A percentile compares a stretch with the other conserved stretches of the same genome.
Evolutionary conservation across 1,140 invertebrate genomes (phyloP).

Genomic region (Hyles euphorbiae): DNA sequence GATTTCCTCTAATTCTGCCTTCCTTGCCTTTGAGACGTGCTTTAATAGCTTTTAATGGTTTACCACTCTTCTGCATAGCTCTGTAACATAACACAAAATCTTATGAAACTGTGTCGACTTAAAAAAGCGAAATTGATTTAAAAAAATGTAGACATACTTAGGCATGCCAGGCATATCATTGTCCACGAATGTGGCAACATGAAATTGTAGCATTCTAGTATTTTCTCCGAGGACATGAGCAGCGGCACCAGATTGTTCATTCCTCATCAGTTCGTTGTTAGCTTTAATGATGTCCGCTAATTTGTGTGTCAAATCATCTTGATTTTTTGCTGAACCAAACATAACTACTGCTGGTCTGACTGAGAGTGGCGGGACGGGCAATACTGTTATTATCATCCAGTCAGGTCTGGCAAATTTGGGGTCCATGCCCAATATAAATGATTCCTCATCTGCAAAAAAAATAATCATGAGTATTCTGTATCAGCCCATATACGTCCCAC

Average conservation of each 20-base stretch:
- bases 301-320: conserved; percentile 99
- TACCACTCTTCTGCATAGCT: conserved; percentile 99
- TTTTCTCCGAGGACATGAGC: conserved; percentile 98
- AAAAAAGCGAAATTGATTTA: too few species aligned
- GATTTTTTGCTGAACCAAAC: conserved; percentile 98
- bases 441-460: conserved; percentile 90
- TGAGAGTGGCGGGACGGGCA: conserved; percentile 97
- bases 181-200: conserved; percentile 98
- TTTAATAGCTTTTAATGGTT: conserved; percentile 98
- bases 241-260: conserved; percentile 97
- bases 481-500: too few species aligned
- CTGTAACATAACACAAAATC: conserved; percentile 60
- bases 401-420: conserved; percentile 97
- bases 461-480: not conserved
- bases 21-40: conserved; percentile 94
- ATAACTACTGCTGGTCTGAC: conserved; percentile 98
- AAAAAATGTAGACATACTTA: conserved; percentile 69
- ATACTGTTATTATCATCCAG: conserved; percentile 99
- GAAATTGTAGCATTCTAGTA: conserved; percentile 98
- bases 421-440: conserved; percentile 96
- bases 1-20: conserved; percentile 97
- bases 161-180: conserved; percentile 99
- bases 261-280: conserved; percentile 96
- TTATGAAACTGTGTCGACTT: not conserved
- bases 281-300: conserved; percentile 98